Evolutionary conservation across 2,797 vertebrate genomes (phyloP), one percentile per base, ranked within the genome.

Genomic region (Cyclopterus lumpus): DNA sequence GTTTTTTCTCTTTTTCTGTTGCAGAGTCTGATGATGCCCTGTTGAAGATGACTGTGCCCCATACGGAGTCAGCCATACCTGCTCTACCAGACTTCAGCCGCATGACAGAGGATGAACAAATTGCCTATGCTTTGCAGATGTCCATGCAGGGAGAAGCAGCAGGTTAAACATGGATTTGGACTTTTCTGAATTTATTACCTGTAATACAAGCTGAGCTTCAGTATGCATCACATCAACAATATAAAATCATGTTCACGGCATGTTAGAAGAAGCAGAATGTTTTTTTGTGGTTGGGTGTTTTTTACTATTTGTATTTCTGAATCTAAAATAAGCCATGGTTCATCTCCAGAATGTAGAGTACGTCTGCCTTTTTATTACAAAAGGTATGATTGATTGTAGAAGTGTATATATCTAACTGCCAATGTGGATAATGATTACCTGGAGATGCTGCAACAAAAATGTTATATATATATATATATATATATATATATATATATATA

Each of bases 61-160:
- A 96, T 82, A 94, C 96, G 57, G 96, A 97, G 57, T 81, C 88
- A 0, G 90, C 94, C 32, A 91, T 96, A 1, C 87, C 96, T 0
- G 95, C 96, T 42, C 93, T 98, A 30, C 98, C 97, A 0, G 98
- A 99, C 89, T 96, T 99, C 40, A 99, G 96, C 90, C 97, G 96
- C 85, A 99, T 99, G 97, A 97, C 97, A 0, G 97, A 99, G 88
- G 98, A 99, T 36, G 97, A 99, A 80, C 98, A 99, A 95, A 98
- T 99, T 0, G 97, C 97, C 2, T 99, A 99, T 1, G 97, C 98
- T 85, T 97, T 99, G 96, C 98, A 99, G 93, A 99, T 99, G 97
- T 98, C 97, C 1, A 94, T 99, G 91, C 93, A 93, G 83, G 93
- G 91, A 83, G 86, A 93, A 49, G 93, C 88, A 87, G 93, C 89